phyloP scores from a whole-genome alignment of 1,140 invertebrate species.

The Dendroctonus ponderosae region DNA sequence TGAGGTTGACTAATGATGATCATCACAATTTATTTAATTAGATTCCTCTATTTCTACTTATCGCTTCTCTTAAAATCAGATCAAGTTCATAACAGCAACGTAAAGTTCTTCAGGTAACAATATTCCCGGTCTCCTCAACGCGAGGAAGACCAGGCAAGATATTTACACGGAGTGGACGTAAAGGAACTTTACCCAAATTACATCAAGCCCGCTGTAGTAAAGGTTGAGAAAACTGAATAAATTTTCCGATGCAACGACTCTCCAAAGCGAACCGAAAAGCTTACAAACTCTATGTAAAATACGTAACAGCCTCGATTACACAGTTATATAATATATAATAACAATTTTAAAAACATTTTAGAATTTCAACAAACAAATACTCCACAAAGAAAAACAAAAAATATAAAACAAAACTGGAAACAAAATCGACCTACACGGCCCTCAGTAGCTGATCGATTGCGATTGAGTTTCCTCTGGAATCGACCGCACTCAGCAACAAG shows the following conservation, averaged over 20 bases:
- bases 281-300: too few species aligned
- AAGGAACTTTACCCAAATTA: too few species aligned
- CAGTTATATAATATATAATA: constrained; percentile 15
- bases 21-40: constrained; percentile 32
- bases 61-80: constrained; percentile 27
- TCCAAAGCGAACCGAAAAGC: too few species aligned
- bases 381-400: constrained; percentile 29
- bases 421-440: constrained; percentile 6
- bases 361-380: constrained; percentile 28
- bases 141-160: not conserved
- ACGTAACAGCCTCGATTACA: constrained; percentile 22
- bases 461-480: not conserved
- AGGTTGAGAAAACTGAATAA: too few species aligned
- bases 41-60: constrained; percentile 27
- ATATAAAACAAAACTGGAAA: constrained; percentile 21
- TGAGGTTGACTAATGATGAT: constrained; percentile 6
- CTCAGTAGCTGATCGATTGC: not conserved
- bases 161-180: constrained; percentile 9
- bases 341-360: constrained; percentile 23
- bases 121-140: constrained; percentile 12
- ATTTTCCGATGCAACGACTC: too few species aligned
- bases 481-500: not conserved
- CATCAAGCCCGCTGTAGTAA: too few species aligned
- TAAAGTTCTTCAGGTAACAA: constrained; percentile 29
- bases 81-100: constrained; percentile 6